A percentile compares a stretch with the other conserved stretches of the same genome.
Conservation (phyloP, 2,888 invertebrate species). For the Teleogryllus oceanicus region DNA sequence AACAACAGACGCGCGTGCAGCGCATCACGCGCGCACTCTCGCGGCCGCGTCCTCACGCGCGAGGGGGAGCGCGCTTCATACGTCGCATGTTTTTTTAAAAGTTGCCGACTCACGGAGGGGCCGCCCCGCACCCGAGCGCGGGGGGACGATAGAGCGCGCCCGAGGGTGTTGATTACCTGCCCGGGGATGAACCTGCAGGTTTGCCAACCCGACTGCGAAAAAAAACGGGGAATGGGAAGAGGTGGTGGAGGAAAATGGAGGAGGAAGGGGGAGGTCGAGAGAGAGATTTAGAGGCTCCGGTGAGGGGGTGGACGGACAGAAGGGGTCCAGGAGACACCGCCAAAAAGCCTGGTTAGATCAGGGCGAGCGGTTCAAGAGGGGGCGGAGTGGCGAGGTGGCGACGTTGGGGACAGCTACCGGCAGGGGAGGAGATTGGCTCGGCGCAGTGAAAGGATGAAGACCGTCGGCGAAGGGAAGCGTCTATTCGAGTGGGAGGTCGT, state of each 20-base stretch:
- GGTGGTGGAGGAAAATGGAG: not conserved
- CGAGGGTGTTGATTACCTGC: conserved; percentile 18
- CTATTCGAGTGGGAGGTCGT: too few relatives aligned
- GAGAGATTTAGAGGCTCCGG: not conserved
- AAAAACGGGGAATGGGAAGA: not conserved
- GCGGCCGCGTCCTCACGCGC: too few relatives aligned
- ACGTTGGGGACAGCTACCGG: not conserved
- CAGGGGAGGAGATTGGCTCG: not conserved
- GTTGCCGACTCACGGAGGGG: conserved; percentile 8
- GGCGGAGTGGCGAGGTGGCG: too few relatives aligned
- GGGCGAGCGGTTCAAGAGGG: too few relatives aligned
- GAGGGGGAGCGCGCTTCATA: not conserved
- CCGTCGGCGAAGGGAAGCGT: too few relatives aligned
- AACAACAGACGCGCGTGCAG: too few relatives aligned
- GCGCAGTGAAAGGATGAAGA: not conserved
- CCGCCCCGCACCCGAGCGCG: not conserved
- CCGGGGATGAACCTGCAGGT: conserved; percentile 18
- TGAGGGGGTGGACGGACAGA: not conserved
- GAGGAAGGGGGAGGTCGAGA: not conserved
- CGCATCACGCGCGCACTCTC: too few relatives aligned
- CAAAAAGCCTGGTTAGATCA: too few relatives aligned
- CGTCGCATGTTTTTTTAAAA: conserved; percentile 18
- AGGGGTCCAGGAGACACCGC: too few relatives aligned
- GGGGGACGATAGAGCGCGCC: not conserved
- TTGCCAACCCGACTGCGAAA: not conserved